Base-by-base conservation (phyloP, 1,140 invertebrate species). In the Bombus superbus region DNA sequence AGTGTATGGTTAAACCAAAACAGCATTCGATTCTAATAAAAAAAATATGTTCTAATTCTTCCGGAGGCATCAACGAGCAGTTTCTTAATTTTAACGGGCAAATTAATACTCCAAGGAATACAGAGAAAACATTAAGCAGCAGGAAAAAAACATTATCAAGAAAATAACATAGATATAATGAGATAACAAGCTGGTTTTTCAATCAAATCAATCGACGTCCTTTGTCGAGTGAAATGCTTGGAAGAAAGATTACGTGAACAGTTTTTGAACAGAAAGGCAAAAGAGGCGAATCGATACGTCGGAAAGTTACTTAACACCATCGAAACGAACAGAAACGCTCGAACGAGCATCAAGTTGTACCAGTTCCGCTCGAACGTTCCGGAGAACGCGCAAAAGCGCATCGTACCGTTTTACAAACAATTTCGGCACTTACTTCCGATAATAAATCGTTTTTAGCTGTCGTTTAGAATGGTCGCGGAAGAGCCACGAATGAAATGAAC, bases 391-490 rank as follows among this genome's bases (percentile, higher is more conserved):
- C 38, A 89, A 89, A 82, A 82, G 69, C 75, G 87, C 88, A 88
- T 86, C 72, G 79, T 86, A 89, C 57, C 83, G 80, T 89, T 89
- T 88, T 86, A 78, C 47, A 69, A 62, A 47, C 74, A 32, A 74
- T 88, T 88, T 88, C 72, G 73, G 73, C 59, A 35, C 44, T 80
- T 44, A 80, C 78, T 89, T 89, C 88, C 87, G 76, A 86, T 80
- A 86, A 79, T 66, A 59, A 25, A 78, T 64, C 72, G 11, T 59
- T 47, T 59, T 85, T 71, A 57, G 40, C 62, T 77, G n/a, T 57
- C 77, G 32, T 28, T 35, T 28, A 69, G 35, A 9, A 57, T 35
- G n/a, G 4, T 86, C 64, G 35, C 85, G 72, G 85, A 86, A 82
- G 69, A 57, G 8, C 35, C 8, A n/a, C 38, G 40, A 8, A 2